A percentile compares a stretch with the other conserved stretches of the same genome.
phyloP scores from a whole-genome alignment of 2,888 invertebrate genomes.

The Palloptera scutellata region DNA sequence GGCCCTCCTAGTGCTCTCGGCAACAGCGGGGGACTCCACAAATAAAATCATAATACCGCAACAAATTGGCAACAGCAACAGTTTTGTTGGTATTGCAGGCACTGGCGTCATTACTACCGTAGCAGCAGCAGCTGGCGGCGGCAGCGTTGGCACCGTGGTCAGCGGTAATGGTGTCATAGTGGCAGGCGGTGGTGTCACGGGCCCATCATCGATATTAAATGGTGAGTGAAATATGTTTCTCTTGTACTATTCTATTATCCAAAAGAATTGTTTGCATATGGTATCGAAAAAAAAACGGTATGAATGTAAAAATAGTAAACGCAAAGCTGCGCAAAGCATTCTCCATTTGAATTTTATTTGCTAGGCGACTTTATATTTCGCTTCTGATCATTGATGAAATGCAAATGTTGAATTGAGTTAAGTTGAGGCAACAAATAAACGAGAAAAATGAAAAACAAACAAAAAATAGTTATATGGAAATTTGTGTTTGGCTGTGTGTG shows the following conservation, averaged over 20 bases:
- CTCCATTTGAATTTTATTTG: conserved; percentile 15
- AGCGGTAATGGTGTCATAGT: conserved; percentile 52
- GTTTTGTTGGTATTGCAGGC: conserved; percentile 30
- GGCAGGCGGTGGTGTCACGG: conserved; percentile 48
- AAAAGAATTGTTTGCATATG: too few species aligned
- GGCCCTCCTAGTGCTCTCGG: conserved; percentile 64
- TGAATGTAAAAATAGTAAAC: background rate
- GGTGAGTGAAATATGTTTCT: conserved; percentile 48
- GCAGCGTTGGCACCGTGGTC: conserved; percentile 39
- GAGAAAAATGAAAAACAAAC: background rate
- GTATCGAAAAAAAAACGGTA: background rate
- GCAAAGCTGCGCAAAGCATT: conserved; percentile 4
- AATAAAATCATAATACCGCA: conserved; percentile 60
- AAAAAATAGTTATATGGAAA: background rate
- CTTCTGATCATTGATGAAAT: background rate
- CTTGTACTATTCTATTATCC: too few species aligned
- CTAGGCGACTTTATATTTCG: conserved; percentile 4
- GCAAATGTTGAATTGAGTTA: background rate
- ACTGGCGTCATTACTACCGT: conserved; percentile 40
- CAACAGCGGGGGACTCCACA: conserved; percentile 64
- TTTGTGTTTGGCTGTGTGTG: too few species aligned
- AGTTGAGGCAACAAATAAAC: background rate
- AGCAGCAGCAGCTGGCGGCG: conserved; percentile 20
- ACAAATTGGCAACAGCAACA: conserved; percentile 48
- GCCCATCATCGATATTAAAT: conserved; percentile 57